A percentile compares a stretch with the other conserved stretches of the same genome.
Evolutionary conservation across 2,797 vertebrate species (phyloP).

Genomic region (Selene dorsalis): DNA sequence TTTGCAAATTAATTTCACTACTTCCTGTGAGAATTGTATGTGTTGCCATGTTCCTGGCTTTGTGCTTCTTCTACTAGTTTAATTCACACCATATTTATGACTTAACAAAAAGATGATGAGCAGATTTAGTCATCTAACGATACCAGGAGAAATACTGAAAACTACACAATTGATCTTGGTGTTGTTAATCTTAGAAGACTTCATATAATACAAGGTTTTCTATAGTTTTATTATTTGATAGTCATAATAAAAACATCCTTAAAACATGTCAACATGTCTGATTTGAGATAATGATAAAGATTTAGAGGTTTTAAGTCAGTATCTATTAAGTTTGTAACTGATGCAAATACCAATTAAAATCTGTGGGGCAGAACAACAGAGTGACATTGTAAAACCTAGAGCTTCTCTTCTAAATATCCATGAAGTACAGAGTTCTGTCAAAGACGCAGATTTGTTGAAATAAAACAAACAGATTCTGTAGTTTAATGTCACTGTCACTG

Average conservation of each 20-base stretch:
- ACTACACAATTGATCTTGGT: not conserved
- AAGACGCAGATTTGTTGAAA: not conserved
- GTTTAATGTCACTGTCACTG: not conserved
- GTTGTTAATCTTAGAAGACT: not conserved
- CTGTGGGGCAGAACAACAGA: too few species aligned
- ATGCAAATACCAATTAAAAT: too few species aligned
- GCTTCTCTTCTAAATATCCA: not conserved
- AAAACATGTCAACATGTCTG: not conserved
- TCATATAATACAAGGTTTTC: too few species aligned
- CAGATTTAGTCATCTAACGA: not conserved
- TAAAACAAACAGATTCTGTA: not conserved
- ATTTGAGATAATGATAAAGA: not conserved
- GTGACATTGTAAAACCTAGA: not conserved
- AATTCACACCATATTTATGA: not conserved
- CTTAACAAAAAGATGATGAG: too few species aligned
- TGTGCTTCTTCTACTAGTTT: not conserved
- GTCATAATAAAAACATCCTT: not conserved
- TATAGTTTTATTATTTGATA: not conserved
- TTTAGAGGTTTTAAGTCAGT: not conserved
- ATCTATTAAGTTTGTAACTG: not conserved
- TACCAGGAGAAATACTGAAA: not conserved
- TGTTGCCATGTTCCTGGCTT: not conserved
- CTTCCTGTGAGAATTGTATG: not conserved
- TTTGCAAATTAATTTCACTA: not conserved
- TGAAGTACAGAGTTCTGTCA: not conserved